Conservation (phyloP, 2,888 invertebrate genomes). For the Drosophila siamana region DNA sequence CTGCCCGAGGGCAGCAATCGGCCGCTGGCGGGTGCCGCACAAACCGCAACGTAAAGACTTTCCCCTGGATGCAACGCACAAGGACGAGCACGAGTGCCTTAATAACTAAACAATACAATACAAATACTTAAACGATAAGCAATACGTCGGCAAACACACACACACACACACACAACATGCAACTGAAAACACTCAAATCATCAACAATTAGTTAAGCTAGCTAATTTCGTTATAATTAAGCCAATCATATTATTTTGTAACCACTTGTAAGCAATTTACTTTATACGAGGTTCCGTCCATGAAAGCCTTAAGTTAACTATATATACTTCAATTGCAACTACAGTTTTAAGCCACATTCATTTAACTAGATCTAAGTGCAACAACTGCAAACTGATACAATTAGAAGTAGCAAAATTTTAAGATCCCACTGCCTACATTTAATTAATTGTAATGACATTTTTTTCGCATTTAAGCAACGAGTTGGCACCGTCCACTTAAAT, state of each 20-base stretch:
- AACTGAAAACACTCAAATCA: slow-evolving; percentile 38
- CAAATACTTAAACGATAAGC: slow-evolving; percentile 57
- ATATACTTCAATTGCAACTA: neutral
- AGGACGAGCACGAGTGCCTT: slow-evolving; percentile 33
- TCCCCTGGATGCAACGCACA: slow-evolving; percentile 27
- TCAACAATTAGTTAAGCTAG: slow-evolving; percentile 49
- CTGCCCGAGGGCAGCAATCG: slow-evolving; percentile 54
- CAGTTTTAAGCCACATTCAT: slow-evolving; percentile 7
- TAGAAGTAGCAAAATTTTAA: slow-evolving; percentile 12
- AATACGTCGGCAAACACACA: slow-evolving; percentile 35
- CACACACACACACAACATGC: too few relatives aligned
- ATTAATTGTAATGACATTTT: slow-evolving; percentile 5
- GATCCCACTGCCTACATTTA: slow-evolving; percentile 27
- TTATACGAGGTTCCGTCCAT: slow-evolving; percentile 72
- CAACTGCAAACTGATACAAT: slow-evolving; percentile 18
- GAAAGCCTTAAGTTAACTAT: slow-evolving; percentile 52
- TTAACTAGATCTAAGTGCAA: slow-evolving; percentile 12
- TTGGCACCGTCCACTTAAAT: slow-evolving; percentile 19
- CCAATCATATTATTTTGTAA: slow-evolving; percentile 27
- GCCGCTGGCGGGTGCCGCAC: slow-evolving; percentile 65
- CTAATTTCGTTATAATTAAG: slow-evolving; percentile 50
- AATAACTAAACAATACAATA: slow-evolving; percentile 45
- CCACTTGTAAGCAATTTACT: slow-evolving; percentile 44
- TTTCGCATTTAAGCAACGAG: slow-evolving; percentile 13
- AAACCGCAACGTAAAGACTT: slow-evolving; percentile 76